A percentile compares a stretch with the other conserved stretches of the same genome.
Conservation (phyloP, 2,113 vertebrate species). For the Gymnocephalus cernua region DNA sequence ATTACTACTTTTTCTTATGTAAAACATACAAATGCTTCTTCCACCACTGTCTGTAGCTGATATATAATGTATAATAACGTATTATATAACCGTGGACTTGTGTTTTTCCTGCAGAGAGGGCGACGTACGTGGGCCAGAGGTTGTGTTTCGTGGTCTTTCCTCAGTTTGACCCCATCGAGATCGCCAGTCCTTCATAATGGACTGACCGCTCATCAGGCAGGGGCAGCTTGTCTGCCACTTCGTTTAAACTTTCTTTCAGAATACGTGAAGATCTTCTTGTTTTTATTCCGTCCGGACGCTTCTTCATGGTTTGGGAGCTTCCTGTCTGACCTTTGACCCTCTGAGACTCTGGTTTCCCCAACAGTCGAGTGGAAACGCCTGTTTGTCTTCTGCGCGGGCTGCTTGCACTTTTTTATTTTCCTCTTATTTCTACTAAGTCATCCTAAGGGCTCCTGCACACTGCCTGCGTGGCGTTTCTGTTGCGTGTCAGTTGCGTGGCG, state of each 20-base stretch:
- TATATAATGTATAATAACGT: not conserved
- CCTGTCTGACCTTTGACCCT: constrained; percentile 51
- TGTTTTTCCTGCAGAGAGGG: constrained; percentile 83
- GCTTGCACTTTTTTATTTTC: constrained; percentile 60
- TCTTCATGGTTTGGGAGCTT: constrained; percentile 40
- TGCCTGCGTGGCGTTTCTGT: too few species aligned
- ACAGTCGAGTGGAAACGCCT: constrained; percentile 36
- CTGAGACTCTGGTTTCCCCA: constrained; percentile 41
- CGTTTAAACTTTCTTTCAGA: constrained; percentile 61
- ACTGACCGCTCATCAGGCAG: constrained; percentile 72
- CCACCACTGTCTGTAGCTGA: not conserved
- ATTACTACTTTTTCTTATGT: too few species aligned
- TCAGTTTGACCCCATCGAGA: constrained; percentile 85
- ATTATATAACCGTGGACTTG: constrained; percentile 3
- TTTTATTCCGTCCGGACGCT: constrained; percentile 34
- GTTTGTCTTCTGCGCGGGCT: constrained; percentile 41
- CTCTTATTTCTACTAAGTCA: constrained; percentile 51
- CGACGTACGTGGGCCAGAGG: constrained; percentile 92
- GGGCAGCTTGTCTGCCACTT: constrained; percentile 68
- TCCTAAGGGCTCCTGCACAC: too few species aligned
- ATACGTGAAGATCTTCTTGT: constrained; percentile 26
- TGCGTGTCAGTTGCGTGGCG: too few species aligned
- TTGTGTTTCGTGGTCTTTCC: constrained; percentile 96
- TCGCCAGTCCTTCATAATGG: constrained; percentile 73
- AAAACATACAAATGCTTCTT: not conserved